These are phyloP conservation scores for Helicoverpa armigera DNA, from an alignment of 1,140 invertebrate genomes.

Conservation along the genomic window DNA sequence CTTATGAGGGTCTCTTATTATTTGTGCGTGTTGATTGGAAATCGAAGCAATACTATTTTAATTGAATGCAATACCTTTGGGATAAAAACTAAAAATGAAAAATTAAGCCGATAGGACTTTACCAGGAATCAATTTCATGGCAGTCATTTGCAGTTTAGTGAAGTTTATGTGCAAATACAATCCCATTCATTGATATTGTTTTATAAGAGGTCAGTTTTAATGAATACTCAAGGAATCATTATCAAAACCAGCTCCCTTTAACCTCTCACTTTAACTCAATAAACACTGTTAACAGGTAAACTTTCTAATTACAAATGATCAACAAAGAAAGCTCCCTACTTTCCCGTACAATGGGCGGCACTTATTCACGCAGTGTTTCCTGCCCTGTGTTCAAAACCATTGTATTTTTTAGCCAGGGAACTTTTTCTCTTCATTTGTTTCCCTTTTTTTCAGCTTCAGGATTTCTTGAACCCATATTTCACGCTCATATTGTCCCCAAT, in stretches of 20 bases:
- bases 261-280: constrained; percentile 1
- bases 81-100: too few species aligned
- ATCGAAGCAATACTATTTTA: too few species aligned
- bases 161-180: too few species aligned
- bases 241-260: not conserved
- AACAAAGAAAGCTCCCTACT: constrained; percentile 59
- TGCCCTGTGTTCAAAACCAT: constrained; percentile 67
- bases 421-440: constrained; percentile 83
- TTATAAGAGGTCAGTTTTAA: not conserved
- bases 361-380: constrained; percentile 81
- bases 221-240: not conserved
- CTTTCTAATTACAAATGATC: constrained; percentile 57
- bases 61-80: too few species aligned
- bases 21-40: too few species aligned
- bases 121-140: too few species aligned
- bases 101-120: too few species aligned
- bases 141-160: not conserved
- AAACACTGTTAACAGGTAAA: constrained; percentile 44
- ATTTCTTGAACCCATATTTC: constrained; percentile 84
- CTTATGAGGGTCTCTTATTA: too few species aligned
- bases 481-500: constrained; percentile 81
- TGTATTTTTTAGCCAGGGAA: constrained; percentile 70
- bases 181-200: too few species aligned
- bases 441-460: constrained; percentile 73
- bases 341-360: constrained; percentile 66